Conservation (phyloP, 1,140 invertebrate species). For the Bombus breviceps region DNA sequence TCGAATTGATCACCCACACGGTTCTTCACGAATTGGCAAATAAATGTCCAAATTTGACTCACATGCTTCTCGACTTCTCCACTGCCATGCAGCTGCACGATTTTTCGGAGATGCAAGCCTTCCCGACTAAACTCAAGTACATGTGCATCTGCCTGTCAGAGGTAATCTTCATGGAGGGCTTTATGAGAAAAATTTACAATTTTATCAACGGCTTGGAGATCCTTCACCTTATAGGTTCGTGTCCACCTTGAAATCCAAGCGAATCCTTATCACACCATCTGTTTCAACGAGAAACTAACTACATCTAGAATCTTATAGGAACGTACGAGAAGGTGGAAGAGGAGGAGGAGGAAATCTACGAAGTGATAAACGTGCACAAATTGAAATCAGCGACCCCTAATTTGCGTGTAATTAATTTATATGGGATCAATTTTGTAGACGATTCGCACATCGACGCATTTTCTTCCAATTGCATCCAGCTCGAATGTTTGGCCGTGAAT, state of each 20-base stretch:
- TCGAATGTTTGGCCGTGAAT: conserved; percentile 98
- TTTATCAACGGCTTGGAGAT: conserved; percentile 99
- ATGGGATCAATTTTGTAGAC: conserved; percentile 99
- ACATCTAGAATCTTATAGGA: conserved; percentile 84
- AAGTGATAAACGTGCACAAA: conserved; percentile 99
- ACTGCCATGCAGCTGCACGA: conserved; percentile 99
- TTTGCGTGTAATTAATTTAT: conserved; percentile 96
- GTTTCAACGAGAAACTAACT: conserved; percentile 1
- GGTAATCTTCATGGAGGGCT: conserved; percentile 99
- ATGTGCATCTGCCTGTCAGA: conserved; percentile 99
- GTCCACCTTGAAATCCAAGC: not conserved
- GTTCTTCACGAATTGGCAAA: conserved; percentile 98
- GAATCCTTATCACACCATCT: not conserved
- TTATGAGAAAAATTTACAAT: conserved; percentile 99
- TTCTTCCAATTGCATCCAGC: conserved; percentile 95
- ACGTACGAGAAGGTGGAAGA: conserved; percentile 99
- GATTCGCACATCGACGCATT: conserved; percentile 99
- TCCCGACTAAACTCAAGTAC: conserved; percentile 98
- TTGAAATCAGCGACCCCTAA: conserved; percentile 98
- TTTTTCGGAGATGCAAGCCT: conserved; percentile 99
- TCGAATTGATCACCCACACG: conserved; percentile 98
- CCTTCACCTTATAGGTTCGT: conserved; percentile 96
- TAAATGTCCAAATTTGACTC: conserved; percentile 98
- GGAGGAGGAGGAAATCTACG: conserved; percentile 99
- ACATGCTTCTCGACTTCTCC: conserved; percentile 98